Percentiles rank a stretch among this genome's conserved stretches.
Evolutionary conservation across 2,888 invertebrate species (phyloP).

Genomic region (Tipula unca): DNA sequence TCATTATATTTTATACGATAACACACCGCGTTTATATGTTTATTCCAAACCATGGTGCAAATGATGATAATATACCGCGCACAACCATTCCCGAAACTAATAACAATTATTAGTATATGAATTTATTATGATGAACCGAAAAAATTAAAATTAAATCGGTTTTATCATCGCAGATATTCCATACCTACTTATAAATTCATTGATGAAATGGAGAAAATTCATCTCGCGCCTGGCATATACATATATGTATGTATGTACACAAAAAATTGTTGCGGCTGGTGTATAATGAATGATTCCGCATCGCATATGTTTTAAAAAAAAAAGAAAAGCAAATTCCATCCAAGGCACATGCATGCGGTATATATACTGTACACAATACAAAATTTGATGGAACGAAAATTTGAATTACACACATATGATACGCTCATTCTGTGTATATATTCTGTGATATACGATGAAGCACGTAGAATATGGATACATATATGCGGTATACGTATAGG

Average conservation of each 20-base stretch:
- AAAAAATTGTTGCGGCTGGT: background rate
- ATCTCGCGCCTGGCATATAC: background rate
- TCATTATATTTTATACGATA: background rate
- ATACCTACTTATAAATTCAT: constrained; percentile 14
- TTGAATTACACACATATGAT: background rate
- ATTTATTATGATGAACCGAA: background rate
- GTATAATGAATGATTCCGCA: background rate
- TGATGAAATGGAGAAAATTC: background rate
- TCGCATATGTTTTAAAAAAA: background rate
- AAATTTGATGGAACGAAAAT: constrained; percentile 1
- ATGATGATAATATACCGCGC: background rate
- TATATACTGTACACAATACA: background rate
- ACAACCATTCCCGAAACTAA: background rate
- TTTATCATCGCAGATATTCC: constrained; percentile 2
- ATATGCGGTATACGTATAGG: no score
- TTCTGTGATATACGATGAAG: background rate
- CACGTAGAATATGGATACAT: background rate
- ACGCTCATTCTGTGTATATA: background rate
- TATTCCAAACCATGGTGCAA: background rate
- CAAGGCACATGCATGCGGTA: background rate
- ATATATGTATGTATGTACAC: background rate
- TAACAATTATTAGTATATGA: background rate
- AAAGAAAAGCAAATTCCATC: no score
- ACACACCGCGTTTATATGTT: background rate
- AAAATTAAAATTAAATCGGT: background rate